Evolutionary conservation across 2,113 vertebrate species (phyloP).

Genomic region (Hippocampus barbouri): DNA sequence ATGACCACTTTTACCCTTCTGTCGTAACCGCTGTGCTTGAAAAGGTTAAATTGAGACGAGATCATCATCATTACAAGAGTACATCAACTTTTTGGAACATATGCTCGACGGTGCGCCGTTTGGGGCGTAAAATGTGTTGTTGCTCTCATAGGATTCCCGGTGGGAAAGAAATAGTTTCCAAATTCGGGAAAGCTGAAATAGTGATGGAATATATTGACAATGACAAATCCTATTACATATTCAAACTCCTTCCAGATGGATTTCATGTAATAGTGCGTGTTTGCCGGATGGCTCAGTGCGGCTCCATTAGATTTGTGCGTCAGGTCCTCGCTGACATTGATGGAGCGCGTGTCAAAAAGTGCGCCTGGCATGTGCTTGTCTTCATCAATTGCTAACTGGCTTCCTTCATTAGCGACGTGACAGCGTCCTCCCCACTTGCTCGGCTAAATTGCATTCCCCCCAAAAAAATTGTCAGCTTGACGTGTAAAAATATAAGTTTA

Average conservation of each 20-base stretch:
- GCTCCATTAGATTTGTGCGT: constrained; percentile 60
- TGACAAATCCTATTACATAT: constrained; percentile 24
- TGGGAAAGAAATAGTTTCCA: background rate
- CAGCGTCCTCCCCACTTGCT: constrained; percentile 63
- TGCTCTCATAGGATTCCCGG: background rate
- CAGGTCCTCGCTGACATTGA: constrained; percentile 70
- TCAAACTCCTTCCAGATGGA: background rate
- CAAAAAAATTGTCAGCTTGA: constrained; percentile 71
- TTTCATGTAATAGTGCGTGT: constrained; percentile 51
- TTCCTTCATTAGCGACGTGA: constrained; percentile 72
- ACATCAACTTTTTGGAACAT: background rate
- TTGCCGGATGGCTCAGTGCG: constrained; percentile 58
- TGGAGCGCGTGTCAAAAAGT: constrained; percentile 71
- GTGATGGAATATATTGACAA: background rate
- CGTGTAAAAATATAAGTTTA: constrained; percentile 42
- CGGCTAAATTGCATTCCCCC: constrained; percentile 72
- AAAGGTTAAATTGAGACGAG: background rate
- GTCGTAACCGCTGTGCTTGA: no score
- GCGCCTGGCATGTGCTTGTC: constrained; percentile 73
- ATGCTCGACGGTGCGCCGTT: background rate
- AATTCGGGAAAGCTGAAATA: background rate
- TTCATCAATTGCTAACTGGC: constrained; percentile 67
- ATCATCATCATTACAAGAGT: no score
- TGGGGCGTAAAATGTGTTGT: background rate
- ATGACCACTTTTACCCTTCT: no score